Percentiles rank a stretch among this genome's conserved stretches.
Conservation (phyloP, 2,797 vertebrate genomes). For the Alauda arvensis region DNA sequence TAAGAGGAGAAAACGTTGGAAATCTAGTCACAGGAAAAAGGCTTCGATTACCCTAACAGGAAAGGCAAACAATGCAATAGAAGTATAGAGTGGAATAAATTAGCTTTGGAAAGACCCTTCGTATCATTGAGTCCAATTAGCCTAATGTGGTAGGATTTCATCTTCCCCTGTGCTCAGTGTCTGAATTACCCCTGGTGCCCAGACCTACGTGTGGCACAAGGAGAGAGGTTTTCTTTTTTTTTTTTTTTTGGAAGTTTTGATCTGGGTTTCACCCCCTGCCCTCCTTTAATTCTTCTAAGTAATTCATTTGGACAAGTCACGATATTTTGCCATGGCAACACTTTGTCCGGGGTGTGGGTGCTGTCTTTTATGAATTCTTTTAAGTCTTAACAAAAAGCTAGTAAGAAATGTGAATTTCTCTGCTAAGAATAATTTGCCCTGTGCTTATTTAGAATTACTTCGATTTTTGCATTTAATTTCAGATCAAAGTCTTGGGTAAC, state of each 20-base stretch:
- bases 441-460: background rate
- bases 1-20: background rate
- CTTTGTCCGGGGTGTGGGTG: background rate
- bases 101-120: background rate
- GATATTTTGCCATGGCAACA: background rate
- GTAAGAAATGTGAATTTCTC: background rate
- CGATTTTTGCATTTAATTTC: constrained; percentile 35
- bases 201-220: background rate
- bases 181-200: background rate
- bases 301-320: background rate
- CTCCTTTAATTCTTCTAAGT: background rate
- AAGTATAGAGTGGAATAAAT: background rate
- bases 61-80: background rate
- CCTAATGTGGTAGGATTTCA: background rate
- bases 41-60: background rate
- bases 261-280: fast-evolving
- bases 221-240: background rate
- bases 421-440: background rate
- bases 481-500: constrained; percentile 89
- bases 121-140: background rate
- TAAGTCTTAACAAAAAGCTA: background rate
- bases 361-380: background rate
- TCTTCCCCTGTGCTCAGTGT: background rate
- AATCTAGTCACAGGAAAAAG: background rate
- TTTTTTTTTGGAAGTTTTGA: background rate